Base-by-base conservation (phyloP, 1,140 invertebrate genomes). In the Yoshiicerus persimilis region DNA sequence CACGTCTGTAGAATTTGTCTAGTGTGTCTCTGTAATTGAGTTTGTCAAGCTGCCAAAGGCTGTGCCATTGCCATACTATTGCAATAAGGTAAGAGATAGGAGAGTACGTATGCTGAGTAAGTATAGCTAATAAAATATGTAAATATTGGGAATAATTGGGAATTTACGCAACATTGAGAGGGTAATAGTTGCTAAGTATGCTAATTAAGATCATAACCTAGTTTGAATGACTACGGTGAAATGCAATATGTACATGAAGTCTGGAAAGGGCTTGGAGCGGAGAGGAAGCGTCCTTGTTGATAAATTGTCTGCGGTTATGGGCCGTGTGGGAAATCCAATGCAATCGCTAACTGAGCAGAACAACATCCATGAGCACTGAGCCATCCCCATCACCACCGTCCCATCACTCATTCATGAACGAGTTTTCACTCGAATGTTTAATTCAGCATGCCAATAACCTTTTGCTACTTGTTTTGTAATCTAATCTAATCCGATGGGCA, bases 201-300 rank as follows among this genome's bases (percentile, higher is more conserved):
- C 41, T 84, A 84, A 84, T 84, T 84, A 84, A 84, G 83, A 84
- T 84, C 38, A 84, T 84, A 84, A 84, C 83, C 83, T 56, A 84
- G 38, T 84, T 84, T 41, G 75, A 80, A 80, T 38, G 30, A 36
- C 32, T 80, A 36, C 34, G 75, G 32, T 80, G 75, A 80, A 80
- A 80, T 80, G 75, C 34, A 36, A 32, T 80, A 80, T 38, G 75
- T 80, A 56, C 47, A 56, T 56, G 47, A 16, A 36, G 75, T 80
- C 32, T 34, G 75, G 23, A 32, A 80, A 36, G 36, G 75, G 75
- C 32, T 80, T 20, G 34, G 32, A 80, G 75, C 75, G 30, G 66
- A 32, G 75, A 80, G 20, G 3, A n/a, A 56, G 47, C 47, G 47
- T 56, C 75, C 30, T 84, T 25, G 38, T 47, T 84, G 83, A 84